Percentiles rank a stretch among this genome's conserved stretches.
These are phyloP conservation scores for Anarsia innoxiella DNA, from an alignment of 2,888 invertebrate genomes.

Conservation along the genomic window DNA sequence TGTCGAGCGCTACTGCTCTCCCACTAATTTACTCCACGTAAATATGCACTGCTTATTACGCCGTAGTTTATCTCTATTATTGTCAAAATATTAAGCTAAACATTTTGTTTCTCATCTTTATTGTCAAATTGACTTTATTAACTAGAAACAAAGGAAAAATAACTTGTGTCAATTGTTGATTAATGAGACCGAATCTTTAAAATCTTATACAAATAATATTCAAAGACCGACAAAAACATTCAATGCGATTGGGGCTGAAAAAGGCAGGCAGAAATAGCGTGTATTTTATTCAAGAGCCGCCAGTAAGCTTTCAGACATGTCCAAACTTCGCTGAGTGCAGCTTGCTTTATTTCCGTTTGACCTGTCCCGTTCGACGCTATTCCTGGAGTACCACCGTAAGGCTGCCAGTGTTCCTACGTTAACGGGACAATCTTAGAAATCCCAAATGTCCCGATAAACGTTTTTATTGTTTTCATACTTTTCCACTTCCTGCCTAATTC, in stretches of 20 bases:
- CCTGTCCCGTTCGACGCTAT: slow-evolving; percentile 64
- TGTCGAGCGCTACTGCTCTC: slow-evolving; percentile 34
- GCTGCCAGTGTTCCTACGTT: not conserved
- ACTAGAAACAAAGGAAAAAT: too few relatives aligned
- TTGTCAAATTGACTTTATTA: too few relatives aligned
- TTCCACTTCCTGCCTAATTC: too few relatives aligned
- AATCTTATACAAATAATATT: too few relatives aligned
- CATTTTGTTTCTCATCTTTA: too few relatives aligned
- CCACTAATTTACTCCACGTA: slow-evolving; percentile 25
- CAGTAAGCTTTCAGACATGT: slow-evolving; percentile 65
- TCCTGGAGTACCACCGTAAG: slow-evolving; percentile 44
- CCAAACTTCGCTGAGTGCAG: slow-evolving; percentile 67
- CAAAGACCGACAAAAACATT: too few relatives aligned
- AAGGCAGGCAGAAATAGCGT: slow-evolving; percentile 42
- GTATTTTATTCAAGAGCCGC: slow-evolving; percentile 64
- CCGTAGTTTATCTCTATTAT: too few relatives aligned
- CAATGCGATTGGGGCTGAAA: too few relatives aligned
- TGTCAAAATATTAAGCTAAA: too few relatives aligned
- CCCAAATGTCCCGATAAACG: not conserved
- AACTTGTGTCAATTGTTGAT: too few relatives aligned
- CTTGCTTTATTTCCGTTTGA: slow-evolving; percentile 71
- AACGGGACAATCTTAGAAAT: slow-evolving; percentile 1
- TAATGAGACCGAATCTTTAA: too few relatives aligned
- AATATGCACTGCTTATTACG: slow-evolving; percentile 19
- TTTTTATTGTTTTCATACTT: too few relatives aligned